These are phyloP conservation scores for Salvelinus namaycush DNA, from an alignment of 2,113 vertebrate species.

Conservation along the genomic window DNA sequence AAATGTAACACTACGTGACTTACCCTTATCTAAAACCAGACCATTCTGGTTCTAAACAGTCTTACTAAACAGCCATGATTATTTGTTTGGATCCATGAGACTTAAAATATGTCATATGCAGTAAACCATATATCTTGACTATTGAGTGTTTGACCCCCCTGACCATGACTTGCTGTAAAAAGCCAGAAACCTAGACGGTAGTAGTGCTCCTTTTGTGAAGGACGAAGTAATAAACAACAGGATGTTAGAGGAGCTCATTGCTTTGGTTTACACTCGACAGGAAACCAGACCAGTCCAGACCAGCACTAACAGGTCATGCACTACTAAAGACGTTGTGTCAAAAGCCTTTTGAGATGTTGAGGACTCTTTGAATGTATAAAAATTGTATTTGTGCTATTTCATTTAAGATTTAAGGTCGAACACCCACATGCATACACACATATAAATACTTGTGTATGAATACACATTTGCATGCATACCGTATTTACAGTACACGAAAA, in stretches of 20 bases:
- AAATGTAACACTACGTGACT: background rate
- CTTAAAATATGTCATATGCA: background rate
- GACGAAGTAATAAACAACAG: background rate
- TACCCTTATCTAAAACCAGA: too few relatives aligned
- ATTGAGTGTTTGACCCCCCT: background rate
- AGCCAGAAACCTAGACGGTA: background rate
- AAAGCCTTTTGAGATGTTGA: conserved; percentile 41
- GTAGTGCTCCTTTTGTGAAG: background rate
- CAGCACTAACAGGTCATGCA: conserved; percentile 49
- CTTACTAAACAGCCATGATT: background rate
- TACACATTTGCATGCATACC: conserved; percentile 22
- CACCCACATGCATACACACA: conserved; percentile 56
- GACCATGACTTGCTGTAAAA: background rate
- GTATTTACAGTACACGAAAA: conserved; percentile 47
- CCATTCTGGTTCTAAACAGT: too few relatives aligned
- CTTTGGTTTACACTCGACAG: conserved; percentile 64
- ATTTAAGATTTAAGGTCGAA: conserved; percentile 36
- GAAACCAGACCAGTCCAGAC: conserved; percentile 54
- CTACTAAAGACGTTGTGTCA: conserved; percentile 35
- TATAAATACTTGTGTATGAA: conserved; percentile 32
- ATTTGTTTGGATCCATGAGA: background rate
- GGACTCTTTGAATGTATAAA: conserved; percentile 41
- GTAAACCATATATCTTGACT: background rate
- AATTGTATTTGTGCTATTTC: conserved; percentile 57
- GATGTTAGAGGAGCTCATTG: conserved; percentile 30